Evolutionary conservation across 2,113 vertebrate species (phyloP).

Genomic region (Damaliscus lunatus): DNA sequence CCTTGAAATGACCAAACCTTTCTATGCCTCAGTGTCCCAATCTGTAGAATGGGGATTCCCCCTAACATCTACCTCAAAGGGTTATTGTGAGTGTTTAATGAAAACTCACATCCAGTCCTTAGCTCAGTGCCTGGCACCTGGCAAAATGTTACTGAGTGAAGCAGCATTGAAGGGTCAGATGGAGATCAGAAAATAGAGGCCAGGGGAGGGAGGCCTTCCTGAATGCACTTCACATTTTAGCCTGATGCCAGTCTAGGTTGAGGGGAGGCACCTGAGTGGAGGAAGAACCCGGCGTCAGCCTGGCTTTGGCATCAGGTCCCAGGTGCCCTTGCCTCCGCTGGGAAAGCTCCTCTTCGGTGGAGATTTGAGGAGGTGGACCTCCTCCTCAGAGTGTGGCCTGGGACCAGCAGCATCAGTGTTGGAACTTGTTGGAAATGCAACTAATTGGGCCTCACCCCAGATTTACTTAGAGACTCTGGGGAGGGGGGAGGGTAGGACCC

Average conservation of each 20-base stretch:
- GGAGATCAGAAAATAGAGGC: neutral
- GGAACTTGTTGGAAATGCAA: neutral
- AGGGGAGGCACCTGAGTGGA: neutral
- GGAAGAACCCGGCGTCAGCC: neutral
- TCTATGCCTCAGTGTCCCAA: neutral
- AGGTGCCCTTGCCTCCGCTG: neutral
- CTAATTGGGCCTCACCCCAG: neutral
- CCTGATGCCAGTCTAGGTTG: neutral
- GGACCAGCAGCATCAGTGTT: neutral
- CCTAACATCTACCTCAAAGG: neutral
- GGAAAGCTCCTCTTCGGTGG: neutral
- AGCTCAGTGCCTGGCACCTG: neutral
- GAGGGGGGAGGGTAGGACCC: neutral
- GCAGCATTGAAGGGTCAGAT: neutral
- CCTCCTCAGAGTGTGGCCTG: neutral
- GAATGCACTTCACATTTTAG: neutral
- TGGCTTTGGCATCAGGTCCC: neutral
- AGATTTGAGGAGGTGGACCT: neutral
- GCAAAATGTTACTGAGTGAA: neutral
- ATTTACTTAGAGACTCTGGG: neutral
- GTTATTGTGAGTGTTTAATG: neutral
- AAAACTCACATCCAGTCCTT: neutral
- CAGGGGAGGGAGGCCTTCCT: neutral
- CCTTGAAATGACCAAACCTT: neutral
- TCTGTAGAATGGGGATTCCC: neutral